phyloP scores from a whole-genome alignment of 1,140 invertebrate species.

The Trichogramma pretiosum region DNA sequence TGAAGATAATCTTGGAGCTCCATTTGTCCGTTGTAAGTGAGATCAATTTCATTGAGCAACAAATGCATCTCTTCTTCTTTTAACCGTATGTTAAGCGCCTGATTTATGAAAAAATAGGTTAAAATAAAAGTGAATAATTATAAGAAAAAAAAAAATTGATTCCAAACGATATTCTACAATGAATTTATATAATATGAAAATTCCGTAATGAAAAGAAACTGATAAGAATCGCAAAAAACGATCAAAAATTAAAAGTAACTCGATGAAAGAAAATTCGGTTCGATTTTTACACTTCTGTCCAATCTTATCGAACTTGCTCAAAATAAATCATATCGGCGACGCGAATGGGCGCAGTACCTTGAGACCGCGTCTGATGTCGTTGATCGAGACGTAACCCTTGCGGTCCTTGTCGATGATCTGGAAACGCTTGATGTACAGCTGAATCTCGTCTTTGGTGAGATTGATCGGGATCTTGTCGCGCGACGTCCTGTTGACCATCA shows the following conservation, averaged over 20 bases:
- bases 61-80: conserved; percentile 55
- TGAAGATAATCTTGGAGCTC: conserved; percentile 65
- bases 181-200: conserved; percentile 8
- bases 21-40: conserved; percentile 60
- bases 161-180: too few relatives aligned
- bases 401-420: conserved; percentile 89
- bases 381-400: conserved; percentile 96
- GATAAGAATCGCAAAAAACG: background rate
- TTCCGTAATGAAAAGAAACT: conserved; percentile 8
- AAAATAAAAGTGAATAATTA: conserved; percentile 16
- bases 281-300: too few relatives aligned
- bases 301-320: too few relatives aligned
- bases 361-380: conserved; percentile 87
- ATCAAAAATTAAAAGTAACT: conserved; percentile 15
- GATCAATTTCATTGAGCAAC: conserved; percentile 59
- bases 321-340: too few relatives aligned
- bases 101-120: conserved; percentile 31
- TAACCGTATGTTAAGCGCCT: conserved; percentile 57
- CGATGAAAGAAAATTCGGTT: too few relatives aligned
- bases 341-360: too few relatives aligned
- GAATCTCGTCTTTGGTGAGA: conserved; percentile 89
- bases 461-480: conserved; percentile 86
- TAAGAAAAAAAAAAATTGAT: background rate
- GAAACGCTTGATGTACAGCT: conserved; percentile 90
- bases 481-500: conserved; percentile 81